These are phyloP conservation scores for Ephydatia muelleri DNA, from an alignment of 37 sponge, comb jelly and placozoan genomes.

Conservation along the genomic window DNA sequence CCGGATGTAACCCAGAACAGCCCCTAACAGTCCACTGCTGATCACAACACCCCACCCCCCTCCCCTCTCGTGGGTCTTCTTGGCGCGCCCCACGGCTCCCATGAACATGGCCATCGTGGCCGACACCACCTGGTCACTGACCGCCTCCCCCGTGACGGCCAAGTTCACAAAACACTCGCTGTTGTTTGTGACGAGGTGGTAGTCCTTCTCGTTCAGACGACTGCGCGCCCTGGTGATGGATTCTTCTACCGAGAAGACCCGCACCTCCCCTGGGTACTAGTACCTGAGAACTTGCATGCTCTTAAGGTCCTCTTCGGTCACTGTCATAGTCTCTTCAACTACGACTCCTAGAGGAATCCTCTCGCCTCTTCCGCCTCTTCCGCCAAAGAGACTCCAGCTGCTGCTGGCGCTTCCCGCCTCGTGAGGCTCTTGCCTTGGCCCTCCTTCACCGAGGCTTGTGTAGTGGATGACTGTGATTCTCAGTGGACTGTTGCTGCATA, in stretches of 20 bases:
- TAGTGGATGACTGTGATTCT: background rate
- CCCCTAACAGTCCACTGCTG: no score
- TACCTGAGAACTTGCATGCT: background rate
- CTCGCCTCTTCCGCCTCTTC: background rate
- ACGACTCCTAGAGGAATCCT: background rate
- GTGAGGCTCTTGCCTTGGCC: background rate
- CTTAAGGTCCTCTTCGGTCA: background rate
- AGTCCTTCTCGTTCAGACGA: background rate
- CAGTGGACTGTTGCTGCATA: background rate
- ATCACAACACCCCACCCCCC: no score
- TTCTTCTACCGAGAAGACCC: background rate
- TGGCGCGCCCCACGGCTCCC: background rate
- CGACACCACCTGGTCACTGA: background rate
- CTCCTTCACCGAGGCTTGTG: background rate
- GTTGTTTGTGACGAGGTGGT: background rate
- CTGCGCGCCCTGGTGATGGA: background rate
- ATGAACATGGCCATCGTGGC: background rate
- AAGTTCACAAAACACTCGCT: background rate
- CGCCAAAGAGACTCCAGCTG: background rate
- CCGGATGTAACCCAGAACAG: no score
- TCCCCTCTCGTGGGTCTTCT: background rate
- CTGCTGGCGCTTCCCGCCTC: background rate
- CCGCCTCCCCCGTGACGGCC: background rate
- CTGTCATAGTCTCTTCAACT: background rate
- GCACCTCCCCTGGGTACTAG: background rate